Evolutionary conservation across 2,797 vertebrate species (phyloP).

Genomic region (Helarctos malayanus): DNA sequence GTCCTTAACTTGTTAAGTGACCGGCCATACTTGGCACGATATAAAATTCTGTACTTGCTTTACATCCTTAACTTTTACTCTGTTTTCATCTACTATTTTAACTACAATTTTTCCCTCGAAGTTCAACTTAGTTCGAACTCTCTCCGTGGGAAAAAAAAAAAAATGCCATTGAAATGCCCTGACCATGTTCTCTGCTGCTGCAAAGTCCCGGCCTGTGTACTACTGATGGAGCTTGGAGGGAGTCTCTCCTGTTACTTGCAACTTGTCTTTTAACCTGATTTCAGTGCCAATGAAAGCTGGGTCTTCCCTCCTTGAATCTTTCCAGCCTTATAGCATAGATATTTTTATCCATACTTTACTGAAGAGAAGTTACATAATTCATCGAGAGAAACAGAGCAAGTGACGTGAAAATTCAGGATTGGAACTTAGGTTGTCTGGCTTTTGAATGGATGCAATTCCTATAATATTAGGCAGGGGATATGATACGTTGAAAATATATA

Average conservation of each 20-base stretch:
- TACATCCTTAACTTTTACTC: neutral
- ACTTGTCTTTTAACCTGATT: neutral
- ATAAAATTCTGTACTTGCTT: neutral
- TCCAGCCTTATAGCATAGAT: neutral
- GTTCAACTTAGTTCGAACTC: neutral
- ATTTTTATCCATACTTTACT: conserved; percentile 25
- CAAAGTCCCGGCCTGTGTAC: neutral
- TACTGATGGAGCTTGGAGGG: neutral
- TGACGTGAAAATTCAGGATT: neutral
- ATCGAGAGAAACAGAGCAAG: neutral
- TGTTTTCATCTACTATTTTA: neutral
- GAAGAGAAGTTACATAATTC: neutral
- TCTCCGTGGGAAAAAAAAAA: neutral
- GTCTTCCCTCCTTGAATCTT: neutral
- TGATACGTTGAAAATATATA: neutral
- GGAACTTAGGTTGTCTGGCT: neutral
- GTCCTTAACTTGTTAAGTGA: neutral
- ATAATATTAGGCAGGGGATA: neutral
- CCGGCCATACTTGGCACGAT: neutral
- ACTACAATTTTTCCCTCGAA: neutral
- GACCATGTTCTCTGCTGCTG: neutral
- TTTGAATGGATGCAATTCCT: neutral
- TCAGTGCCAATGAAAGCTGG: neutral
- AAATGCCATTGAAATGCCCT: neutral
- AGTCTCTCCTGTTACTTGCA: neutral